Conservation (phyloP, 2,888 invertebrate genomes). For the Caenorhabditis zanzibari region DNA sequence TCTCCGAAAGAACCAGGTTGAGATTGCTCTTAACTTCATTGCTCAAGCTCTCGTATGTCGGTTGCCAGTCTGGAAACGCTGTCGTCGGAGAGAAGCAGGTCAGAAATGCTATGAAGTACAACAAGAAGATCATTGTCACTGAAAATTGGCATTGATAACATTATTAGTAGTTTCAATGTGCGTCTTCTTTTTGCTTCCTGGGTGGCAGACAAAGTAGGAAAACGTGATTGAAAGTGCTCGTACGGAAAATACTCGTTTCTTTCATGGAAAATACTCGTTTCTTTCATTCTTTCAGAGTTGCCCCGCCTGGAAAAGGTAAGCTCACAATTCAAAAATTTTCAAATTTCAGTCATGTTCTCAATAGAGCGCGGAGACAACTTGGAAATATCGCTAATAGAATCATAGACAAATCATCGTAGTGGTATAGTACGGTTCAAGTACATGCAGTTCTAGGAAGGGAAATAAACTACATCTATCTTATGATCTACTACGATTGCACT, state of each 20-base stretch:
- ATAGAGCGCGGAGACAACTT: no score
- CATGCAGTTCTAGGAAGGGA: no score
- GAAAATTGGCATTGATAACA: background rate
- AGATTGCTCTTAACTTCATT: background rate
- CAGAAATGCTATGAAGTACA: background rate
- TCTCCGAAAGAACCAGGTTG: background rate
- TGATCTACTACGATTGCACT: no score
- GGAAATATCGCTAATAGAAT: no score
- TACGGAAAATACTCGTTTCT: background rate
- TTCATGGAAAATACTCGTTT: no score
- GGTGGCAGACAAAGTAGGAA: background rate
- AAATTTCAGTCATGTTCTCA: no score
- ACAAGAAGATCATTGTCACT: constrained; percentile 1
- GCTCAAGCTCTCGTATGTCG: background rate
- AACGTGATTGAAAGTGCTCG: background rate
- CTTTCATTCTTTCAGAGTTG: no score
- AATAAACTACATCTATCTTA: no score
- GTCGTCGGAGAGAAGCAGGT: background rate
- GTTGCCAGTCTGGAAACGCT: background rate
- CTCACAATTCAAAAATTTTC: no score
- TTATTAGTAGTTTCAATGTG: background rate
- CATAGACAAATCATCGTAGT: no score
- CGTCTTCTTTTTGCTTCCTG: background rate
- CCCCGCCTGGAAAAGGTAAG: no score
- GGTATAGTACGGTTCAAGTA: no score